Evolutionary conservation across 53 echinoderm and acorn worm species (phyloP).

Genomic region (Arbacia lixula): DNA sequence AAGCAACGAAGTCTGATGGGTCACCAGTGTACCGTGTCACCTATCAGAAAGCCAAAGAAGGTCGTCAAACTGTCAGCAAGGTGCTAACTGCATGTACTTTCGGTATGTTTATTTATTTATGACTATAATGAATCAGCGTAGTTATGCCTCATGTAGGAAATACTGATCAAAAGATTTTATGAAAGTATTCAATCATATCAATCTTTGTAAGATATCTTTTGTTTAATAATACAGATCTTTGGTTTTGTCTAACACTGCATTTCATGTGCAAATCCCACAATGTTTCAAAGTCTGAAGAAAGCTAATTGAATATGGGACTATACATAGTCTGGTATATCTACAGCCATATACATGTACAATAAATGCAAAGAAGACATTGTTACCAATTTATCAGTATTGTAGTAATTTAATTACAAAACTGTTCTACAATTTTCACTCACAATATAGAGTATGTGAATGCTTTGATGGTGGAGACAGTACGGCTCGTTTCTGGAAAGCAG

Average conservation of each 20-base stretch:
- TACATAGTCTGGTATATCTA: no score
- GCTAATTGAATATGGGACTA: no score
- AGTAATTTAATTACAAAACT: neutral
- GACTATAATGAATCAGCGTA: neutral
- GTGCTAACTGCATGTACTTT: constrained; percentile 48
- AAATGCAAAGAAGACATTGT: neutral
- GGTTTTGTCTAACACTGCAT: neutral
- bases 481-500: constrained; percentile 25
- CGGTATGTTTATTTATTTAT: constrained; percentile 7
- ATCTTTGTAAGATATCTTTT: neutral
- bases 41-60: constrained; percentile 53
- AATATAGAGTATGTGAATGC: constrained; percentile 17
- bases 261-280: neutral
- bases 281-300: neutral
- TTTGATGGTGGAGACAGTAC: constrained; percentile 27
- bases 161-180: neutral
- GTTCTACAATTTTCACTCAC: neutral
- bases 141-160: neutral
- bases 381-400: neutral
- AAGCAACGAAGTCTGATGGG: constrained; percentile 36
- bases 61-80: constrained; percentile 7
- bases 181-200: neutral
- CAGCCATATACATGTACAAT: neutral
- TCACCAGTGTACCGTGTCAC: neutral
- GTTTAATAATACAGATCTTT: neutral